Evolutionary conservation across 2,113 vertebrate species (phyloP).

Genomic region (Lycaon pictus): DNA sequence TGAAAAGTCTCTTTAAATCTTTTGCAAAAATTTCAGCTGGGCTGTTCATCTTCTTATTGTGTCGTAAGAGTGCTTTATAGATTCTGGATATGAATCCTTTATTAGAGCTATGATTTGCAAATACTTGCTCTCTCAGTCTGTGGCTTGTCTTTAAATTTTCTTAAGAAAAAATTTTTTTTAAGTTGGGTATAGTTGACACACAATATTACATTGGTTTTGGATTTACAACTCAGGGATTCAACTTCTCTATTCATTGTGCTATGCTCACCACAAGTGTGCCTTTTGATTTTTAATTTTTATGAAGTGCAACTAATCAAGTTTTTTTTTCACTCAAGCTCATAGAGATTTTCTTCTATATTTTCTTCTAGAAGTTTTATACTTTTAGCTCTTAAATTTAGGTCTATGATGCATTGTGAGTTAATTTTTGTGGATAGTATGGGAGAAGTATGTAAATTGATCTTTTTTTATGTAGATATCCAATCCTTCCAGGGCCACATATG

Average conservation of each 20-base stretch:
- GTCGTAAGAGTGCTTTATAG: not conserved
- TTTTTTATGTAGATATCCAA: not conserved
- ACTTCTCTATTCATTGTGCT: not conserved
- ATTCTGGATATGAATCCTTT: not conserved
- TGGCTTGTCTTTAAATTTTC: constrained; percentile 36
- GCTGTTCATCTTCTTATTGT: constrained; percentile 29
- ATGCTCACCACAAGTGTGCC: not conserved
- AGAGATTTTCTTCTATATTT: constrained; percentile 24
- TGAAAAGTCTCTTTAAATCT: constrained; percentile 32
- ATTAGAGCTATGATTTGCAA: constrained; percentile 11
- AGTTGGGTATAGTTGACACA: not conserved
- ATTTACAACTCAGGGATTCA: not conserved
- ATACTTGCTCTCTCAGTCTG: constrained; percentile 47
- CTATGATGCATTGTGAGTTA: not conserved
- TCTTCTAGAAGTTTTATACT: constrained; percentile 27
- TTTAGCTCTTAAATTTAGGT: constrained; percentile 44
- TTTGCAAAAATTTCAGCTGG: constrained; percentile 24
- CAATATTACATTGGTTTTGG: not conserved
- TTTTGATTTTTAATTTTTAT: constrained; percentile 56
- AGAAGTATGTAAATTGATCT: constrained; percentile 26
- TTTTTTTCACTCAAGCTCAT: not conserved
- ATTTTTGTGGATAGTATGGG: not conserved
- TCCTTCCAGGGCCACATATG: not conserved
- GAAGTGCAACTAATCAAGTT: not conserved
- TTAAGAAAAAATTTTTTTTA: not conserved